Percentiles rank a stretch among this genome's conserved stretches.
phyloP scores from a whole-genome alignment of 2,113 vertebrate genomes.

The Verasper variegatus region DNA sequence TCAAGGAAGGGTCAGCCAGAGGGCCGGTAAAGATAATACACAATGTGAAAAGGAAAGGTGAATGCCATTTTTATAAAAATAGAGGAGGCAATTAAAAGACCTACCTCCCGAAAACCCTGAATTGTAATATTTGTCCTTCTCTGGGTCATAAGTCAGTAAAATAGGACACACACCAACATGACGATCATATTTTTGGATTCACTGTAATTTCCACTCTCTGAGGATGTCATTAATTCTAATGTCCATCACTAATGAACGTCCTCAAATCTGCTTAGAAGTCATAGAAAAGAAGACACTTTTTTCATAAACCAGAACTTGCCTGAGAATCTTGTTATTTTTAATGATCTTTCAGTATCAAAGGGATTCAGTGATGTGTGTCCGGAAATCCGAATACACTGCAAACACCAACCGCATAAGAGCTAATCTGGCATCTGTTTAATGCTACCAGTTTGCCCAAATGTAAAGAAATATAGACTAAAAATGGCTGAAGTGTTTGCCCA shows the following conservation, averaged over 20 bases:
- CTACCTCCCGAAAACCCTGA: no score
- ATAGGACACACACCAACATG: no score
- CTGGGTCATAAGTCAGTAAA: no score
- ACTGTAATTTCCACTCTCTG: background rate
- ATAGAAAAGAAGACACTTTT: background rate
- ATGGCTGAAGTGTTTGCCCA: no score
- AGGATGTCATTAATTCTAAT: background rate
- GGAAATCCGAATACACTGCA: background rate
- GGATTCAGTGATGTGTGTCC: background rate
- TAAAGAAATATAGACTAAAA: background rate
- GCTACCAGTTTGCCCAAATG: background rate
- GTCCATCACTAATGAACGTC: background rate
- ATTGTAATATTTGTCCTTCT: no score
- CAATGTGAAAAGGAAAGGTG: no score
- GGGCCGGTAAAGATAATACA: no score
- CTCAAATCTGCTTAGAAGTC: background rate
- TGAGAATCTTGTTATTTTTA: background rate
- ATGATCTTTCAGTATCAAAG: background rate
- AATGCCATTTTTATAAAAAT: no score
- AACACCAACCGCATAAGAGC: no score
- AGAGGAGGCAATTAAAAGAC: no score
- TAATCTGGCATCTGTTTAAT: no score
- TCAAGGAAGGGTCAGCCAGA: no score
- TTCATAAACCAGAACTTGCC: background rate
- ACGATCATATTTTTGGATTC: background rate